phyloP scores from a whole-genome alignment of 2,797 vertebrate species.

The Australoheros facetus region DNA sequence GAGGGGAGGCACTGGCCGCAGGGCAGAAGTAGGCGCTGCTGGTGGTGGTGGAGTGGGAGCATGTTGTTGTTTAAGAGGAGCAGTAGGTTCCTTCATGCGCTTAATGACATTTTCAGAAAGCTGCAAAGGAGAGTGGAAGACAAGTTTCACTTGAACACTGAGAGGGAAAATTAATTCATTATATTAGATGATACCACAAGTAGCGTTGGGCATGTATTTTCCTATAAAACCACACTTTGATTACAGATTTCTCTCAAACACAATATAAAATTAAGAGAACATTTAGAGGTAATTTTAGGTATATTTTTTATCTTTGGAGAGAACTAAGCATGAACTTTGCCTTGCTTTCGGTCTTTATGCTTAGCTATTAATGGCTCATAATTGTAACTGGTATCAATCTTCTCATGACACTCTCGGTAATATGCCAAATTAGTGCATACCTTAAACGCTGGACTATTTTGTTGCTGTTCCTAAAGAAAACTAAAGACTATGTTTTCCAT shows the following conservation, averaged over 20 bases:
- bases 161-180: not conserved
- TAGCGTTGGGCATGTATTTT: not conserved
- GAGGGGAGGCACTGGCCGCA: slow-evolving; percentile 56
- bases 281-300: not conserved
- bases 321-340: not conserved
- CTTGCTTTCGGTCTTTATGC: not conserved
- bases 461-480: not conserved
- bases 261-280: not conserved
- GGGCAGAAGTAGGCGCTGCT: slow-evolving; percentile 39
- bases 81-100: slow-evolving; percentile 90
- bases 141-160: not conserved
- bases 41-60: slow-evolving; percentile 40
- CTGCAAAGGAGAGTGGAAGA: slow-evolving; percentile 69
- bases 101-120: slow-evolving; percentile 95
- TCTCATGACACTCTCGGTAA: not conserved
- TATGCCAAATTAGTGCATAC: not conserved
- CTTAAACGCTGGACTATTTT: not conserved
- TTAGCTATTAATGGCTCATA: not conserved
- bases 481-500: not conserved
- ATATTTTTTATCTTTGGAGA: not conserved
- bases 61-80: slow-evolving; percentile 50
- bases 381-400: not conserved
- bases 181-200: not conserved
- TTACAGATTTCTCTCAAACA: not conserved
- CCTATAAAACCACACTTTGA: not conserved